These are phyloP conservation scores for Heterotilapia buettikoferi DNA, from an alignment of 2,113 vertebrate genomes.

Conservation along the genomic window DNA sequence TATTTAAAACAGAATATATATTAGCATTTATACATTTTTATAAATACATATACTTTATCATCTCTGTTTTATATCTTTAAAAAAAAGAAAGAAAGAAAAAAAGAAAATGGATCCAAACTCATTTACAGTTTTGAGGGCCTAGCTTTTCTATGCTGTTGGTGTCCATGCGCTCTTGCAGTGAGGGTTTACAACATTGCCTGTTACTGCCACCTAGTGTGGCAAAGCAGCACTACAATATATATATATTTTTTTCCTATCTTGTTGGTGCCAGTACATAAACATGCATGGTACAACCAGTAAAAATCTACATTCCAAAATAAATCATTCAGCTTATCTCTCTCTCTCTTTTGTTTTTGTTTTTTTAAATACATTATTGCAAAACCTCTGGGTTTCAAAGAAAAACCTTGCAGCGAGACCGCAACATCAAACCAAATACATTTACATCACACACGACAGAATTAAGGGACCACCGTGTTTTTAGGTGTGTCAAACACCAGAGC, in stretches of 20 bases:
- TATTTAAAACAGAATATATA: constrained; percentile 60
- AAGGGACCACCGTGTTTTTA: constrained; percentile 28
- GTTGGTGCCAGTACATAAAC: constrained; percentile 57
- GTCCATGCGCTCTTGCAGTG: constrained; percentile 48
- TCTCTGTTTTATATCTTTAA: neutral
- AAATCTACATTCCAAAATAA: constrained; percentile 70
- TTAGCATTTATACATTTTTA: constrained; percentile 50
- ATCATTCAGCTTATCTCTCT: constrained; percentile 6
- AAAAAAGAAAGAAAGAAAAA: neutral
- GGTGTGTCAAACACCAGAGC: constrained; percentile 55
- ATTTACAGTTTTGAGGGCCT: constrained; percentile 24
- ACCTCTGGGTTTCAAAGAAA: constrained; percentile 3
- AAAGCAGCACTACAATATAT: constrained; percentile 61
- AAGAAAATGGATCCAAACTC: constrained; percentile 16
- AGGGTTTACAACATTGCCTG: constrained; percentile 40
- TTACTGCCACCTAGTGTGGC: constrained; percentile 74
- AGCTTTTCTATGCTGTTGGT: neutral
- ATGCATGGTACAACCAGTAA: constrained; percentile 65
- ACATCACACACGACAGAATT: constrained; percentile 43
- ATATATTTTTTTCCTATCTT: constrained; percentile 2
- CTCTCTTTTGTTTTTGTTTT: neutral
- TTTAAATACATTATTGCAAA: constrained; percentile 50
- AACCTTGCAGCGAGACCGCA: constrained; percentile 18
- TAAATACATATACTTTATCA: constrained; percentile 61
- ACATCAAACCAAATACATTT: constrained; percentile 45